These are phyloP conservation scores for Drosophila anceps DNA, from an alignment of 2,888 invertebrate genomes.

Conservation along the genomic window DNA sequence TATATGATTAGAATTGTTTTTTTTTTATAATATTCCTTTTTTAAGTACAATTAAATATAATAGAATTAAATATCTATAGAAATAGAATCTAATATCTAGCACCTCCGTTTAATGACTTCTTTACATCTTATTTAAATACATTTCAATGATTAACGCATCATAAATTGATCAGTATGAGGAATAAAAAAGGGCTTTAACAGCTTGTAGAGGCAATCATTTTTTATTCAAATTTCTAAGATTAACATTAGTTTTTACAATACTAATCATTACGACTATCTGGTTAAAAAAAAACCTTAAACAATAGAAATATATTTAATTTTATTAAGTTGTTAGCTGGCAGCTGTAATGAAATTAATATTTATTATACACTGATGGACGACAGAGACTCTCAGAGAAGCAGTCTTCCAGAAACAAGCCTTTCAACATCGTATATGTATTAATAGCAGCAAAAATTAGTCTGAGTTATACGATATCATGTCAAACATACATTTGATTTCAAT, in stretches of 20 bases:
- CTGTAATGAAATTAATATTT: conserved; percentile 26
- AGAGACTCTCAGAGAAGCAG: conserved; percentile 12
- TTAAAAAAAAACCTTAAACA: neutral
- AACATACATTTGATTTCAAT: conserved; percentile 81
- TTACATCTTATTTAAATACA: neutral
- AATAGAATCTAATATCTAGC: too few relatives aligned
- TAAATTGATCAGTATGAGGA: neutral
- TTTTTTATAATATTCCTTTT: too few relatives aligned
- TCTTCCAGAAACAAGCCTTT: conserved; percentile 19
- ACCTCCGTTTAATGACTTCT: too few relatives aligned
- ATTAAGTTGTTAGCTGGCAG: conserved; percentile 5
- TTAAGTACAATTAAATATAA: too few relatives aligned
- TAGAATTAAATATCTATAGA: too few relatives aligned
- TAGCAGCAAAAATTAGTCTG: conserved; percentile 27
- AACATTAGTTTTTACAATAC: neutral
- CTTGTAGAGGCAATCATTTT: neutral
- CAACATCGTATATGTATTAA: conserved; percentile 20
- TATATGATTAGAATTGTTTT: neutral
- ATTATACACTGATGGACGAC: conserved; percentile 23
- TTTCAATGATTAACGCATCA: neutral
- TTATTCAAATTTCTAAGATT: neutral
- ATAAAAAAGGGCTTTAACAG: neutral
- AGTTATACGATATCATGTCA: conserved; percentile 69
- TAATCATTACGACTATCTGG: neutral
- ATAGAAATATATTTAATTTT: conserved; percentile 6